Conservation (phyloP, 1,140 invertebrate genomes). For the Plodia interpunctella region DNA sequence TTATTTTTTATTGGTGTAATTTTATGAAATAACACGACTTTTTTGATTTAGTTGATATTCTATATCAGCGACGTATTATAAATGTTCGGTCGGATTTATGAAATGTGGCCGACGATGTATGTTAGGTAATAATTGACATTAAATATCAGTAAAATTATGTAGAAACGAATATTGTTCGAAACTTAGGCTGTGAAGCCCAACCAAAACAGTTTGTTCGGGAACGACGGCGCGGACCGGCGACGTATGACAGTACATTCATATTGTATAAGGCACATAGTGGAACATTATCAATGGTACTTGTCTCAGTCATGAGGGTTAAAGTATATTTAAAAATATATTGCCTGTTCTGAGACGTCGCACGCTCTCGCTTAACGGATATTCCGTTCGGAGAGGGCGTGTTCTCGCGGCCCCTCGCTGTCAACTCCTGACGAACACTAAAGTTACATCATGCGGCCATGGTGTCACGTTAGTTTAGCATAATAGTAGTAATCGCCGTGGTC, state of each 20-base stretch:
- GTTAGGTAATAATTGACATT: conserved; percentile 23
- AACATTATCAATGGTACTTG: too few species aligned
- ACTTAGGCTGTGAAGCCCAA: conserved; percentile 63
- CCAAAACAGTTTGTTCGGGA: conserved; percentile 48
- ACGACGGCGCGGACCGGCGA: conserved; percentile 4
- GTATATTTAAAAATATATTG: too few species aligned
- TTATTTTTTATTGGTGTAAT: conserved; percentile 4
- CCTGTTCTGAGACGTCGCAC: too few species aligned
- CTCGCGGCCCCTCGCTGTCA: too few species aligned
- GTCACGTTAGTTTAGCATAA: conserved; percentile 53
- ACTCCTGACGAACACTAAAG: conserved; percentile 42
- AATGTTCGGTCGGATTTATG: conserved; percentile 20
- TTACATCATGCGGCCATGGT: conserved; percentile 73
- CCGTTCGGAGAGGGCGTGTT: conserved; percentile 8
- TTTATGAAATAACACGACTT: conserved; percentile 14
- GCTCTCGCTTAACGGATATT: too few species aligned
- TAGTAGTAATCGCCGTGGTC: conserved; percentile 40
- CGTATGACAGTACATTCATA: neutral
- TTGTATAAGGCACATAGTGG: neutral
- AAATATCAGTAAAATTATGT: conserved; percentile 35
- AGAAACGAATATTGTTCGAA: conserved; percentile 45
- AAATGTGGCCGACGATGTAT: conserved; percentile 20
- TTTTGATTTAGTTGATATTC: neutral
- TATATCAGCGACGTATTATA: neutral
- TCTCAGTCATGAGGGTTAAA: too few species aligned